Base-by-base conservation (phyloP, 1,140 invertebrate genomes). In the Cheumatopsyche charites region DNA sequence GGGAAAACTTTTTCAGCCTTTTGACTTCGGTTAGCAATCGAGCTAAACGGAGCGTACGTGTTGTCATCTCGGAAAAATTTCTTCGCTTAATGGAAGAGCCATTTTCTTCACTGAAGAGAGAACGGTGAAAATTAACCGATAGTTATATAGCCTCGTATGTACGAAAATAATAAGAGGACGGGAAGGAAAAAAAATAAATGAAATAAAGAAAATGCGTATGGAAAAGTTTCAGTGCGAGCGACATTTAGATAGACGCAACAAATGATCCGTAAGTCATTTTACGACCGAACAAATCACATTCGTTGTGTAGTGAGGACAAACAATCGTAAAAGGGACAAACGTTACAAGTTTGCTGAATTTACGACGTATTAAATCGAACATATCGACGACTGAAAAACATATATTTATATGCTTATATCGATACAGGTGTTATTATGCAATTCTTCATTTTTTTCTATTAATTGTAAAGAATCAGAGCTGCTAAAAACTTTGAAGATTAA, bases 211-310 rank as follows among this genome's bases (percentile, higher is more conserved):
- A 43, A 9, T 13, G 29, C 29, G 29, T 4, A 36, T 36, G 3
- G 29, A 36, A 36, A 36, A 36, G 12, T 19, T 61, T 21, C 13
- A 49, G 13, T 49, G 45, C 12, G 11, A 25, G 29, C 23, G 26
- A 4, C n/a, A 19, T 66, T 23, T n/a, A n/a, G 11, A 12, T 47
- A 17, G 43, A n/a, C 42, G 15, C 13, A 29, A 47, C 63, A 26
- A 66, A 47, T 45, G 63, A 66, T 66, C 63, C 63, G 63, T 47
- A 41, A 11, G 43, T 66, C 63, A 66, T 42, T 66, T 66, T 47
- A 26, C 63, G 41, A 63, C 41, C n/a, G n/a, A 47, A 47, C 43
- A 66, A 66, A 66, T 66, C 63, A 63, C 55, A 5, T 55, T 58
- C n/a, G n/a, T n/a, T 58, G 21, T 58, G 25, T 58, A 11, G 21